Conservation (phyloP, 2,888 invertebrate species). For the Hybos culiciformis region DNA sequence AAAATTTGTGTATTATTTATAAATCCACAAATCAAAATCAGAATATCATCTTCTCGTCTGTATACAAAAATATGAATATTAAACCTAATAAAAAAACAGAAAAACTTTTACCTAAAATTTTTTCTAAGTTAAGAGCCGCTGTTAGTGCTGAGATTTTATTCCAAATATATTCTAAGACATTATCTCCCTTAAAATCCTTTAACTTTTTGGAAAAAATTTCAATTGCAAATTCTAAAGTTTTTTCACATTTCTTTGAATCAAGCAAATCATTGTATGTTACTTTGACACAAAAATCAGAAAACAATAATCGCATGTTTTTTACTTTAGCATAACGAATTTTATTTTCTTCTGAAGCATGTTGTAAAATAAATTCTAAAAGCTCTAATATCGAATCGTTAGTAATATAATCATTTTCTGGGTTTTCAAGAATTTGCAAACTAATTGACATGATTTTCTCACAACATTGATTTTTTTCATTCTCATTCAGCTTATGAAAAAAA, state of each 20-base stretch:
- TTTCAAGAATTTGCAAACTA: slow-evolving; percentile 18
- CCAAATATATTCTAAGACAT: slow-evolving; percentile 23
- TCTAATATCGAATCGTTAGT: slow-evolving; percentile 25
- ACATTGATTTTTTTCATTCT: slow-evolving; percentile 19
- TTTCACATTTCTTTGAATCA: slow-evolving; percentile 16
- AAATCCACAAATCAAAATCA: no score
- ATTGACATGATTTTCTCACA: slow-evolving; percentile 20
- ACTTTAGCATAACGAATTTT: slow-evolving; percentile 20
- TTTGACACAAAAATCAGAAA: slow-evolving; percentile 21
- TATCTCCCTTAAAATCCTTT: slow-evolving; percentile 11
- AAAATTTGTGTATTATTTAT: no score
- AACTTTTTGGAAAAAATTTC: slow-evolving; percentile 18
- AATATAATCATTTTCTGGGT: slow-evolving; percentile 11
- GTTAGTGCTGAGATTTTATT: slow-evolving; percentile 24
- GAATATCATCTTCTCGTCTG: no score
- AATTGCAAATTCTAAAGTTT: slow-evolving; percentile 23
- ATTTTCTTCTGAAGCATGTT: slow-evolving; percentile 16
- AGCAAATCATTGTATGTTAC: slow-evolving; percentile 18
- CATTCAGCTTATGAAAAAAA: slow-evolving; percentile 24
- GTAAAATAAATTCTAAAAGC: slow-evolving; percentile 25
- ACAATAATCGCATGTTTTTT: slow-evolving; percentile 21
- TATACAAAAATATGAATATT: no score
- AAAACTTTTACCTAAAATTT: slow-evolving; percentile 23
- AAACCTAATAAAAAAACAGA: no score
- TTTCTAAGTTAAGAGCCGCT: slow-evolving; percentile 21